phyloP scores from a whole-genome alignment of 1,140 invertebrate genomes.

The Sinonovacula constricta region DNA sequence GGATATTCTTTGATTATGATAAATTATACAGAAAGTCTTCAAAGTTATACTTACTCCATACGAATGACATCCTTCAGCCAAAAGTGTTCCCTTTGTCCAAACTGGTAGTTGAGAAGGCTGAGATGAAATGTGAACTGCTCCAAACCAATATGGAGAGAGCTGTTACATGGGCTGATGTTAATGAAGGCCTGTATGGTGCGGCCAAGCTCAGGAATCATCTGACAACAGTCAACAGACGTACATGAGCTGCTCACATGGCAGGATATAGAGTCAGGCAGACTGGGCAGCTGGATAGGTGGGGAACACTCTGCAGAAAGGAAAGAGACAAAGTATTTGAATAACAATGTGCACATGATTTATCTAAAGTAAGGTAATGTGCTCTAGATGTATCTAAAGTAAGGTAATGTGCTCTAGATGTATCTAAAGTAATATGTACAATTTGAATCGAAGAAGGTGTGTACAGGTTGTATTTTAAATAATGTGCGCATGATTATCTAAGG shows the following conservation, averaged over 20 bases:
- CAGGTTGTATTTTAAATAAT: too few relatives aligned
- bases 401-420: too few relatives aligned
- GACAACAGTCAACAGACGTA: background rate
- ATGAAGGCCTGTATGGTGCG: background rate
- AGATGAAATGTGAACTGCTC: background rate
- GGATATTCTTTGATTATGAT: too few relatives aligned
- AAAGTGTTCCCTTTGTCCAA: background rate
- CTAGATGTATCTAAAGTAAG: too few relatives aligned
- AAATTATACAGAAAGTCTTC: too few relatives aligned
- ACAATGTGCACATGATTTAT: too few relatives aligned
- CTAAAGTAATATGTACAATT: too few relatives aligned
- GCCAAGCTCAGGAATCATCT: background rate
- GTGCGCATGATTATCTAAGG: too few relatives aligned
- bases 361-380: too few relatives aligned
- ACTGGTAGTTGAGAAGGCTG: background rate
- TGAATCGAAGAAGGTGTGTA: too few relatives aligned
- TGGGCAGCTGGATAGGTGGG: background rate
- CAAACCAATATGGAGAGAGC: background rate
- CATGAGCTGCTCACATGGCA: background rate
- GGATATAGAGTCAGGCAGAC: background rate
- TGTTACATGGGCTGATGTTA: background rate
- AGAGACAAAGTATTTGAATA: too few relatives aligned
- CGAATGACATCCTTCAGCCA: background rate
- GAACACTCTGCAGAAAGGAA: background rate
- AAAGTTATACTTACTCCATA: background rate